Evolutionary conservation across 2,888 invertebrate genomes (phyloP).

Genomic region (Operophtera brumata): DNA sequence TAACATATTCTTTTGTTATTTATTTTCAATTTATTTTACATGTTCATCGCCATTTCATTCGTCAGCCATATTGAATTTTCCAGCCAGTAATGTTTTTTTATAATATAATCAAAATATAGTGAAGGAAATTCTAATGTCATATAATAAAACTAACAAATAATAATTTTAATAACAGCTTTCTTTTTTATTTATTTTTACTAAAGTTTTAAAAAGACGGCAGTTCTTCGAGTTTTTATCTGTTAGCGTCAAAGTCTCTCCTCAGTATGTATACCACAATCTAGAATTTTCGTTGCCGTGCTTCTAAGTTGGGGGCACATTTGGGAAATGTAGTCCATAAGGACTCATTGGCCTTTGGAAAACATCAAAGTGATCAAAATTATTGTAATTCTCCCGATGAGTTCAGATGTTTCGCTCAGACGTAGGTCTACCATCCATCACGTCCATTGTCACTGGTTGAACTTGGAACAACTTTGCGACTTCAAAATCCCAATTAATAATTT

Average conservation of each 20-base stretch:
- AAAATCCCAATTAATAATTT: neutral
- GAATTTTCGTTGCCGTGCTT: conserved; percentile 58
- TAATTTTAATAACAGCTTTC: conserved; percentile 26
- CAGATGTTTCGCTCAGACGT: conserved; percentile 68
- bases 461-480: conserved; percentile 26
- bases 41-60: conserved; percentile 45
- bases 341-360: conserved; percentile 39
- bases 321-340: conserved; percentile 43
- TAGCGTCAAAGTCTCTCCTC: neutral
- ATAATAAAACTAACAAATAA: conserved; percentile 59
- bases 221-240: neutral
- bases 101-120: neutral
- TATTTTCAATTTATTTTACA: conserved; percentile 39
- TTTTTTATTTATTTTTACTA: conserved; percentile 9
- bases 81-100: conserved; percentile 22
- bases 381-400: conserved; percentile 61
- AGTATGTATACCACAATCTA: conserved; percentile 22
- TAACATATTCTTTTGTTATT: conserved; percentile 40
- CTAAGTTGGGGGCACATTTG: conserved; percentile 58
- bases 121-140: conserved; percentile 3
- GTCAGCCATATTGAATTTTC: conserved; percentile 45
- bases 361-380: conserved; percentile 34
- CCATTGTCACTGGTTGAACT: conserved; percentile 53
- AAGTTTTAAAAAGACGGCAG: neutral
- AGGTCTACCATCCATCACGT: conserved; percentile 64